Percentiles rank a stretch among this genome's conserved stretches.
Conservation (phyloP, 2,888 invertebrate species). For the Cryptops parisi region DNA sequence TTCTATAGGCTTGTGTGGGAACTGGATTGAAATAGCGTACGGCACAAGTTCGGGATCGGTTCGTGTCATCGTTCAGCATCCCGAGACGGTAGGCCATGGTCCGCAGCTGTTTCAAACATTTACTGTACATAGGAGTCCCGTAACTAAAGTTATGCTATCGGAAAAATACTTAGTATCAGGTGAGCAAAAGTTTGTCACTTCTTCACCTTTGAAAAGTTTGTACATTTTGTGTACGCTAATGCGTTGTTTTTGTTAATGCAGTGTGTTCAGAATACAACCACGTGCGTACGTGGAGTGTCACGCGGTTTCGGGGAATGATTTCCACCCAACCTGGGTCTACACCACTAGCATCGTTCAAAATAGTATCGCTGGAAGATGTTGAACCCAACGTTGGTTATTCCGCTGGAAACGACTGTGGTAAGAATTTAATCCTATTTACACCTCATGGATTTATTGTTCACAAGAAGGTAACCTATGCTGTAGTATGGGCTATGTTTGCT, state of each 20-base stretch:
- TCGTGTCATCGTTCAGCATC: slow-evolving; percentile 94
- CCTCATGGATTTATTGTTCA: neutral
- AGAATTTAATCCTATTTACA: slow-evolving; percentile 20
- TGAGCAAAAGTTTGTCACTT: slow-evolving; percentile 1
- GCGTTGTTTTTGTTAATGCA: slow-evolving; percentile 20
- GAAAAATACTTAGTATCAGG: slow-evolving; percentile 82
- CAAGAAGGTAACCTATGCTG: neutral
- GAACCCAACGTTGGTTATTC: slow-evolving; percentile 34
- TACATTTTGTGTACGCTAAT: too few relatives aligned
- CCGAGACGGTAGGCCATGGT: slow-evolving; percentile 96
- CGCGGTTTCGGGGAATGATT: slow-evolving; percentile 94
- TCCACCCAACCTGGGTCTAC: slow-evolving; percentile 97
- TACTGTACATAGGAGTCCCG: slow-evolving; percentile 90
- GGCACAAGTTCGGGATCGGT: slow-evolving; percentile 93
- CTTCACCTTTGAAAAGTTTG: too few relatives aligned
- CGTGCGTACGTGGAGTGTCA: slow-evolving; percentile 93
- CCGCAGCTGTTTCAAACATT: slow-evolving; percentile 97
- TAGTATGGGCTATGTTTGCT: too few relatives aligned
- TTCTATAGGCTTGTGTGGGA: slow-evolving; percentile 82
- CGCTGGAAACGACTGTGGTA: slow-evolving; percentile 51
- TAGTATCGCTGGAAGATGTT: slow-evolving; percentile 60
- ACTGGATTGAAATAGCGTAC: slow-evolving; percentile 99
- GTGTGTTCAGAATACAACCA: slow-evolving; percentile 94
- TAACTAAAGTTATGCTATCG: slow-evolving; percentile 85
- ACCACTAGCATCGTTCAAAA: slow-evolving; percentile 92